A percentile compares a stretch with the other conserved stretches of the same genome.
Evolutionary conservation across 2,113 vertebrate genomes (phyloP).

Genomic region (Caranx ignobilis): DNA sequence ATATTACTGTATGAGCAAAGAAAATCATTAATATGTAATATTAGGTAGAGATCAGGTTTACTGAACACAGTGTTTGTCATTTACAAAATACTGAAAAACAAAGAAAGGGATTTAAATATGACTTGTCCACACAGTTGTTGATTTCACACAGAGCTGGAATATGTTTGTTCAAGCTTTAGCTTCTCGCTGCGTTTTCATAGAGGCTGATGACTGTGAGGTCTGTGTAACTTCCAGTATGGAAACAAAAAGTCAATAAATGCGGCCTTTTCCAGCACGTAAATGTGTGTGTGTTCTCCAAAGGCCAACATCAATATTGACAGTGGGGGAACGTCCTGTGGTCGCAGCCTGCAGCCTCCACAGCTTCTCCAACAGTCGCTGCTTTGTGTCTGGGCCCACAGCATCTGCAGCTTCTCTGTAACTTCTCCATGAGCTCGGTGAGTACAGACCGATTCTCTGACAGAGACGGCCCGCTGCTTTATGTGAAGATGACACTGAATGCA

Average conservation of each 20-base stretch:
- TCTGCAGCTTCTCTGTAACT: conserved; percentile 13
- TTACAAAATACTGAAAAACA: not conserved
- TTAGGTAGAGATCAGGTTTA: not conserved
- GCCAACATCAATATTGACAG: conserved; percentile 81
- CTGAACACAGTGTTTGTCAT: too few species aligned
- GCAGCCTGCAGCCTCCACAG: conserved; percentile 40
- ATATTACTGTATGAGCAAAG: too few species aligned
- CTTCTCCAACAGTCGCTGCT: conserved; percentile 66
- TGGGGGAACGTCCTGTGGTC: conserved; percentile 61
- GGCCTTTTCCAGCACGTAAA: conserved; percentile 47
- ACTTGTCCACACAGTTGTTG: not conserved
- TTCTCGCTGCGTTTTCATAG: not conserved
- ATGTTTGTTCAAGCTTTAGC: conserved; percentile 7
- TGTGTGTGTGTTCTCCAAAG: conserved; percentile 53
- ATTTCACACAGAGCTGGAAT: not conserved
- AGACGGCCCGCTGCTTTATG: not conserved
- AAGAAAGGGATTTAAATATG: not conserved
- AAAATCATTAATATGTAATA: too few species aligned
- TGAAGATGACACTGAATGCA: not conserved
- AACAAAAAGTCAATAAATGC: conserved; percentile 33
- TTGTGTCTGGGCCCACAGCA: conserved; percentile 62
- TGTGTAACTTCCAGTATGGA: conserved; percentile 25
- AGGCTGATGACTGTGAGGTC: conserved; percentile 3
- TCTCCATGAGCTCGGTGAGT: conserved; percentile 52
- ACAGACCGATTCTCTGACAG: conserved; percentile 6